These are phyloP conservation scores for Hydrochoerus hydrochaeris DNA, from an alignment of 2,113 vertebrate genomes.

Conservation along the genomic window DNA sequence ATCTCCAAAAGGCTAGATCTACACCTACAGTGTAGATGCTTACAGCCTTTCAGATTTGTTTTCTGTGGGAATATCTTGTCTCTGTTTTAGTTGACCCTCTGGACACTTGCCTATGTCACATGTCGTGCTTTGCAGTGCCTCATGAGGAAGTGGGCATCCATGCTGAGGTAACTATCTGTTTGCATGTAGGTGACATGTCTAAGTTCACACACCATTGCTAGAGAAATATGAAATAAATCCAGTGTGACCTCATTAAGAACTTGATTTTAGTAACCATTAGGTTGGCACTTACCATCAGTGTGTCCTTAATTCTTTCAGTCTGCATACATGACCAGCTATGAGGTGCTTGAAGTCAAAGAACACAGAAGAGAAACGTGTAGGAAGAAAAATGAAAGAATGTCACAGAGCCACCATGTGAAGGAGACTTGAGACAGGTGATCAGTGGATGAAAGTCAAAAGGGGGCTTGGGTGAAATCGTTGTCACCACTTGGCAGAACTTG, in stretches of 20 bases:
- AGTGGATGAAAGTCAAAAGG: neutral
- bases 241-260: neutral
- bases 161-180: neutral
- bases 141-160: neutral
- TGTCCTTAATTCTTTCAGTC: neutral
- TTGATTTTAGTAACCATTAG: neutral
- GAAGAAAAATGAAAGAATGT: neutral
- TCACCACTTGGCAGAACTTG: constrained; percentile 7
- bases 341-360: neutral
- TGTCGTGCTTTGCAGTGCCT: neutral
- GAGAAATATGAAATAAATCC: neutral
- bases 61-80: neutral
- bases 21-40: neutral
- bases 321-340: neutral
- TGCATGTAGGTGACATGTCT: neutral
- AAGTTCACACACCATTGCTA: neutral
- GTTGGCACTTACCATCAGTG: neutral
- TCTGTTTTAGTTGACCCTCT: neutral
- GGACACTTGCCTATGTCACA: neutral
- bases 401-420: neutral
- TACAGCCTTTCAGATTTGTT: neutral
- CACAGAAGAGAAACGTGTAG: too few species aligned
- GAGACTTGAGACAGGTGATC: neutral
- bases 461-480: neutral
- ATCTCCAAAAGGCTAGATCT: neutral